phyloP scores from a whole-genome alignment of 2,113 vertebrate species.

The Halcyon malimbica region DNA sequence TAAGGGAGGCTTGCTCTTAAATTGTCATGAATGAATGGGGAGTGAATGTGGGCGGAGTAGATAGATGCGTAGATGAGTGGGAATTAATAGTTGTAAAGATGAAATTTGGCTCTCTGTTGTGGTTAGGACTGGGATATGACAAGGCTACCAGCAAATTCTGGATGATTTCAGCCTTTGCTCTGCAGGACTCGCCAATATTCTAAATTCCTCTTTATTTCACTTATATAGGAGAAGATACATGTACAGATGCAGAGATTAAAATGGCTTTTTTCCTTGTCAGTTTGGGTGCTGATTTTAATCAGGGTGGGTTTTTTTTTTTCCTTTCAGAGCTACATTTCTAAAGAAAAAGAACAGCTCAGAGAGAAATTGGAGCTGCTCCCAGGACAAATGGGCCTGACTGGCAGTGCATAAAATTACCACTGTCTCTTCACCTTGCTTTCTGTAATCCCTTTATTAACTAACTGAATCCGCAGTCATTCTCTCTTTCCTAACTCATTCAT shows the following conservation, averaged over 20 bases:
- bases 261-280: slow-evolving; percentile 20
- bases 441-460: slow-evolving; percentile 64
- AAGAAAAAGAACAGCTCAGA: slow-evolving; percentile 42
- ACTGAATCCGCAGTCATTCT: slow-evolving; percentile 14
- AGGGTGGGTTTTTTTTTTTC: neutral
- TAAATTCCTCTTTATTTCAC: neutral
- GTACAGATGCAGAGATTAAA: neutral
- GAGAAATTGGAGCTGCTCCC: slow-evolving; percentile 64
- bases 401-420: slow-evolving; percentile 71
- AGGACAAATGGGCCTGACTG: slow-evolving; percentile 61
- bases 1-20: slow-evolving; percentile 11
- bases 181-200: neutral
- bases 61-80: neutral
- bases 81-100: slow-evolving; percentile 7
- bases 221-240: neutral
- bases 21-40: neutral
- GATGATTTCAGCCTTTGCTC: neutral
- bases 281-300: slow-evolving; percentile 57
- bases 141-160: neutral
- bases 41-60: neutral
- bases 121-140: neutral
- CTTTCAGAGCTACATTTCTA: slow-evolving; percentile 44
- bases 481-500: slow-evolving; percentile 39
- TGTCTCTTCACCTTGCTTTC: slow-evolving; percentile 64
- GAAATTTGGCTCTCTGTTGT: neutral